A percentile compares a stretch with the other conserved stretches of the same genome.
Evolutionary conservation across 2,888 invertebrate species (phyloP).

Genomic region (Hypomecis atomaria): DNA sequence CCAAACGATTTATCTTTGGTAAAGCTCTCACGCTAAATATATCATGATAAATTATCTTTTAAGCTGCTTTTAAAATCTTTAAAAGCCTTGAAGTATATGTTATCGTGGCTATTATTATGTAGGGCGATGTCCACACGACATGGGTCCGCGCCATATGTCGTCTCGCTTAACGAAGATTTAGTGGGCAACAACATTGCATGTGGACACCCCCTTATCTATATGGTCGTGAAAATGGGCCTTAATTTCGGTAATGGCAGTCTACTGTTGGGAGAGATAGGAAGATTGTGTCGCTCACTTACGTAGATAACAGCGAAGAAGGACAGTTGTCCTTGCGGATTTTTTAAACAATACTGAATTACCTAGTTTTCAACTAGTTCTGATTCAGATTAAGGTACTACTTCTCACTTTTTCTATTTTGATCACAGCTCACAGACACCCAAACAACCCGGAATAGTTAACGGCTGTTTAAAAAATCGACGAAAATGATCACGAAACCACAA

Average conservation of each 20-base stretch:
- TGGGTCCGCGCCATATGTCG: slow-evolving; percentile 58
- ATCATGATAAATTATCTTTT: slow-evolving; percentile 10
- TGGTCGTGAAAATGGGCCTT: slow-evolving; percentile 31
- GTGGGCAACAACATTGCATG: slow-evolving; percentile 55
- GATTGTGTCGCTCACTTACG: too few species aligned
- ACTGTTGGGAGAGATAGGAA: not conserved
- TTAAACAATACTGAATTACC: too few species aligned
- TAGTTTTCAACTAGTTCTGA: too few species aligned
- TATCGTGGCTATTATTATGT: slow-evolving; percentile 22
- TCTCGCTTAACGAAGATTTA: slow-evolving; percentile 72
- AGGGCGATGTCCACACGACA: slow-evolving; percentile 40
- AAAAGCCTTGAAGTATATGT: slow-evolving; percentile 4
- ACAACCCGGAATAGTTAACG: too few species aligned
- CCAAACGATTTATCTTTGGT: slow-evolving; percentile 6
- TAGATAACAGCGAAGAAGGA: too few species aligned
- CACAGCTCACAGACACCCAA: too few species aligned
- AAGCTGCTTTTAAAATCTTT: slow-evolving; percentile 4
- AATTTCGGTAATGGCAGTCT: slow-evolving; percentile 32
- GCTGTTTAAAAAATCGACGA: too few species aligned
- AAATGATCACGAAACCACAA: too few species aligned
- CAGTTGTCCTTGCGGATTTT: too few species aligned
- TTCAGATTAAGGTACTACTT: too few species aligned
- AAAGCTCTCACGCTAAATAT: not conserved
- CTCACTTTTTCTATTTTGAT: too few species aligned
- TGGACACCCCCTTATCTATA: slow-evolving; percentile 44